phyloP scores from a whole-genome alignment of 1,140 invertebrate genomes.

The Calliphora vicina region DNA sequence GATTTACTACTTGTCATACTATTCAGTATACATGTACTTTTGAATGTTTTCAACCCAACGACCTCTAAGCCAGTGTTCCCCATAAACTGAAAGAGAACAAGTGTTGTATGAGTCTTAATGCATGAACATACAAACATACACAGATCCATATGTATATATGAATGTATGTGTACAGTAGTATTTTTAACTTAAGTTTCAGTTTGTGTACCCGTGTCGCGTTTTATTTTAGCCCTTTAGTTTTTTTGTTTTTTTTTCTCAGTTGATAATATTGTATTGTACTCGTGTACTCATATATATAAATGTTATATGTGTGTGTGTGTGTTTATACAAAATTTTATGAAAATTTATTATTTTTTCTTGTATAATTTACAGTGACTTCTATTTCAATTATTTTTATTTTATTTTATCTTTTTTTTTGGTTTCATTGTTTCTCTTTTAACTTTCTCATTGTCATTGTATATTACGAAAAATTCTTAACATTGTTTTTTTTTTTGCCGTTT shows the following conservation, averaged over 20 bases:
- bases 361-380: conserved; percentile 29
- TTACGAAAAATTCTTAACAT: conserved; percentile 13
- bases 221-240: conserved; percentile 21
- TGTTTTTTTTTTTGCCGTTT: background rate
- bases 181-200: background rate
- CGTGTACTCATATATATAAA: background rate
- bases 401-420: conserved; percentile 13
- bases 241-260: background rate
- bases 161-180: background rate
- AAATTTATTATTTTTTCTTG: conserved; percentile 27
- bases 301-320: background rate
- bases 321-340: conserved; percentile 5
- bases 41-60: conserved; percentile 1
- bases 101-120: background rate
- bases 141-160: background rate
- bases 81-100: background rate
- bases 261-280: background rate
- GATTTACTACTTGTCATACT: too few species aligned
- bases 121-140: background rate
- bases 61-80: background rate
- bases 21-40: background rate
- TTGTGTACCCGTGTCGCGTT: conserved; percentile 4
- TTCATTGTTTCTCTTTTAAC: background rate
- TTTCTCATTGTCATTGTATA: background rate
- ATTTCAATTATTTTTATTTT: conserved; percentile 29